Evolutionary conservation across 2,113 vertebrate species (phyloP), one percentile per base, ranked within the genome.

Genomic region (Percina caprodes): DNA sequence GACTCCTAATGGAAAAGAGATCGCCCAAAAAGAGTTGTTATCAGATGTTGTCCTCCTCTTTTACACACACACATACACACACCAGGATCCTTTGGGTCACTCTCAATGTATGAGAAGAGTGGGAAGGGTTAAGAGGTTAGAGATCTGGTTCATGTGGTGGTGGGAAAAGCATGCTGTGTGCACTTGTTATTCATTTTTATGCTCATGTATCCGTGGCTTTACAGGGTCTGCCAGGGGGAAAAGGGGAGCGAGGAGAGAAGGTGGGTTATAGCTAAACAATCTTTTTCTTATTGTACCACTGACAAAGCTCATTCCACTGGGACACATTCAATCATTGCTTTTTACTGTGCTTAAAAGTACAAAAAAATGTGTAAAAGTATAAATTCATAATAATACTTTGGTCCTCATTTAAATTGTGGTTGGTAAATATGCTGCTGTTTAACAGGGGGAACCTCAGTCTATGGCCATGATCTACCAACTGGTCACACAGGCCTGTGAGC

Each of bases 191-290:
- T 19, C 9, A 23, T 67, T 10, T 69, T 60, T 48, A 69, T 63
- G 1, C 8, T 45, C 9, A 16, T 62, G 16, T 73, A 1, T 82
- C 10, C 82, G 82, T 84, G 51, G 9, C 13, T 73, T 88, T 1
- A 0, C 70, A 99, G 98, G 98, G 98, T 52, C 92, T 99, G 46
- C 94, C 97, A 0, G 98, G 98, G 58, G 96, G 92, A 56, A 98
- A 97, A 92, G 98, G 98, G 56, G 97, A 99, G 74, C 94, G 94
- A 90, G 98, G 98, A 74, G 97, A 98, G 86, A 99, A 99, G 94
- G 98, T 98, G 73, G 84, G 95, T 88, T 62, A 21, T 5, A 55
- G 61, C 58, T 15, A 21, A 3, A 26, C 2, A 16, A 14, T 46
- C 0, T 11, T 18, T n/a, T 76, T 24, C 10, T 56, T 33, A 39